A percentile compares a stretch with the other conserved stretches of the same genome.
Evolutionary conservation across 1,140 invertebrate species (phyloP).

Genomic region (Wiebesia pumilae): DNA sequence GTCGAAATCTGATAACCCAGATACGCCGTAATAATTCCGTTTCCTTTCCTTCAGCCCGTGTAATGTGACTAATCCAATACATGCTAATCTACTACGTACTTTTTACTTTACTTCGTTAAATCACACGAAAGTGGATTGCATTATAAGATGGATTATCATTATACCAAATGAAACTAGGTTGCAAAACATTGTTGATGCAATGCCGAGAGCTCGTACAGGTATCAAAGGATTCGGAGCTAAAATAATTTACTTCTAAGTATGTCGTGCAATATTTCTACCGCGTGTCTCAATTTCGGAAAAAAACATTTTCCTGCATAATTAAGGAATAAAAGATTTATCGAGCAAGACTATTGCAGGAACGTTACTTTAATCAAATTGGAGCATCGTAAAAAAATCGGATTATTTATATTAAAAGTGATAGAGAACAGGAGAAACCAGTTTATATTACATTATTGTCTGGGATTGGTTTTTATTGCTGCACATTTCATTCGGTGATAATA

Average conservation of each 20-base stretch:
- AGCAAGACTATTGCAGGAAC: background rate
- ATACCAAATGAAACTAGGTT: background rate
- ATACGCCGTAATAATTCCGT: background rate
- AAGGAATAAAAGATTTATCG: background rate
- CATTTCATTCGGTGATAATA: too few relatives aligned
- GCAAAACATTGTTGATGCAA: background rate
- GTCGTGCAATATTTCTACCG: background rate
- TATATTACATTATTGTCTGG: background rate
- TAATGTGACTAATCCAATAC: too few relatives aligned
- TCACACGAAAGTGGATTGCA: background rate
- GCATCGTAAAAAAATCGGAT: background rate
- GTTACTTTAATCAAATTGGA: background rate
- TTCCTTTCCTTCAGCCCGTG: background rate
- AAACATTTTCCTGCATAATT: background rate
- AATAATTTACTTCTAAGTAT: background rate
- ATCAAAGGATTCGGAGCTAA: background rate
- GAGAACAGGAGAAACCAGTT: background rate
- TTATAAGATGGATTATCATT: background rate
- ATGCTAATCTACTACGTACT: background rate
- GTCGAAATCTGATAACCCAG: slow-evolving; percentile 39
- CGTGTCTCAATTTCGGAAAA: background rate
- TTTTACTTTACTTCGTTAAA: background rate
- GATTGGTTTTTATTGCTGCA: too few relatives aligned
- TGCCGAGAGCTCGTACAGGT: background rate
- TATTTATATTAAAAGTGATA: background rate